Base-by-base conservation (phyloP, 2,888 invertebrate species). In the Frankliniella fusca region DNA sequence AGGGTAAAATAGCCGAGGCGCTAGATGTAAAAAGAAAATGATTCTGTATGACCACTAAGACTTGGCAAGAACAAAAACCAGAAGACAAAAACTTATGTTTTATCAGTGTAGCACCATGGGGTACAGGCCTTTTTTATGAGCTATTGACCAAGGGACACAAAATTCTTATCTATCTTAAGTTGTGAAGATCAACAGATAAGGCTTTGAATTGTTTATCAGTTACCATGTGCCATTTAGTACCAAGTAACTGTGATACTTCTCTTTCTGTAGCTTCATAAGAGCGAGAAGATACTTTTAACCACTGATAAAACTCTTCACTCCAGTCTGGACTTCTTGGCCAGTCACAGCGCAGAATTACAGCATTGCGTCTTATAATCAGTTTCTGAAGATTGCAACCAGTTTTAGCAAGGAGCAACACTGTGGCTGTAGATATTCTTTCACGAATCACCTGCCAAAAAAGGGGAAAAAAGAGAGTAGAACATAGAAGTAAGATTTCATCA, bases 391-490 rank as follows among this genome's bases (percentile, higher is more conserved):
- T 91, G 85, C 90, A 91, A 0, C 92, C 92, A 2, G 92, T 91
- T 80, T 90, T 90, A 0, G 93, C 94, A 80, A 95, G 89, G 20
- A 95, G 89, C 79, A 95, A 88, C 23, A 94, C 90, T 0, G 95
- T 95, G 0, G 93, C 90, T 2, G 95, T 94, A 8, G 95, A 95
- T 83, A 96, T 90, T 85, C 93, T 90, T 87, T 95, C 95, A 11
- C 94, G 91, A 48, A 94, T 89, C 85, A 93, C 88, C 94, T 94
- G 86, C 83, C 84, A 83, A 79, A 48, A 70, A 23, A 23, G 48
- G n/a, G 61, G 38, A 23, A 65, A 38, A 38, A 48, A 27, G 70
- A 50, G 20, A 49, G 49, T 20, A 18, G 81, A n/a, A 12, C 12
- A 28, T 38, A 80, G 23, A 27, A 49, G 11, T 54, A 20, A 81